These are phyloP conservation scores for Graphium colonna DNA, from an alignment of 2,888 invertebrate species.

Conservation along the genomic window DNA sequence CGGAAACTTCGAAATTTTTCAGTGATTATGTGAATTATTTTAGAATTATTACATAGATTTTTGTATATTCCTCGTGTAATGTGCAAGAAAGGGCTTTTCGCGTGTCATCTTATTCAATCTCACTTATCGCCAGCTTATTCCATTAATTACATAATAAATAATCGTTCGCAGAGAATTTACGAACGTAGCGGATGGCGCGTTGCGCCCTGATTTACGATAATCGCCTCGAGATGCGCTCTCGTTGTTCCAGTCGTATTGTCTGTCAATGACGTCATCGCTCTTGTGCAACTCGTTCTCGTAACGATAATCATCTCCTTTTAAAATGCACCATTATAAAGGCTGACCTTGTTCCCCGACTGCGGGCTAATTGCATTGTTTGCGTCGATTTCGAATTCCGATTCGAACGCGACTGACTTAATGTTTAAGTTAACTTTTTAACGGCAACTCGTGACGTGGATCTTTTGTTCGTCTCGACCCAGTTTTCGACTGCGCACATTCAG, in stretches of 20 bases:
- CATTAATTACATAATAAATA: no score
- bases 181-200: slow-evolving; percentile 28
- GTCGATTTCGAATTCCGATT: slow-evolving; percentile 6
- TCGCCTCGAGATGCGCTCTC: slow-evolving; percentile 37
- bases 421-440: slow-evolving; percentile 20
- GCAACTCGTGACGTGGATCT: slow-evolving; percentile 41
- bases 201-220: slow-evolving; percentile 44
- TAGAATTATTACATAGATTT: no score
- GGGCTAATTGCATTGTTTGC: slow-evolving; percentile 12
- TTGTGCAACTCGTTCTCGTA: slow-evolving; percentile 26
- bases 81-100: no score
- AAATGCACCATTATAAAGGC: slow-evolving; percentile 7
- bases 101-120: no score
- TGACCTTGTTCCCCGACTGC: slow-evolving; percentile 17
- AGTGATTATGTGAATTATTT: no score
- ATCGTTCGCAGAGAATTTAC: no score
- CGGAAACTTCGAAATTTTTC: no score
- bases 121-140: no score
- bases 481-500: slow-evolving; percentile 31
- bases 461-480: slow-evolving; percentile 50
- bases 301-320: slow-evolving; percentile 19
- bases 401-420: slow-evolving; percentile 5
- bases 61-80: no score
- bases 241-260: slow-evolving; percentile 44
- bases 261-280: slow-evolving; percentile 37